These are phyloP conservation scores for Saturnia pavonia DNA, from an alignment of 2,888 invertebrate species.

Conservation along the genomic window DNA sequence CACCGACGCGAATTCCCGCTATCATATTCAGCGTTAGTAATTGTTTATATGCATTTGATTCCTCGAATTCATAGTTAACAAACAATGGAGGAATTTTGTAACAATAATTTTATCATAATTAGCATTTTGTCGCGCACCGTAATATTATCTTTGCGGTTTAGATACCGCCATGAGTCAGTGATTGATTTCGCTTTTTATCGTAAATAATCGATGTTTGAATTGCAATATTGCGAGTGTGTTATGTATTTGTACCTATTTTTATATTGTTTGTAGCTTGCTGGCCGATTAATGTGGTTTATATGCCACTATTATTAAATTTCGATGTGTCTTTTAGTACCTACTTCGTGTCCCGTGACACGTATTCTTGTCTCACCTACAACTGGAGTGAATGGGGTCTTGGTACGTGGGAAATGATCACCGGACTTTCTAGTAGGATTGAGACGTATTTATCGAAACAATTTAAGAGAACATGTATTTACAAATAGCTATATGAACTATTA, in stretches of 20 bases:
- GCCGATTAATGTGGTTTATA: neutral
- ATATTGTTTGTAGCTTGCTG: neutral
- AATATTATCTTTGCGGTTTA: slow-evolving; percentile 19
- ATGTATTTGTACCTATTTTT: neutral
- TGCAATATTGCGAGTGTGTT: neutral
- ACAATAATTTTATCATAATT: slow-evolving; percentile 22
- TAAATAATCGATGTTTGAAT: slow-evolving; percentile 2
- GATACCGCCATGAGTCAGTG: slow-evolving; percentile 23
- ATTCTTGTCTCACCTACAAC: neutral
- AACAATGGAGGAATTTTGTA: neutral
- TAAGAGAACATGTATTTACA: no score
- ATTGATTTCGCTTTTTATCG: slow-evolving; percentile 12
- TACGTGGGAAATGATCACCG: neutral
- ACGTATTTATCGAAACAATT: no score
- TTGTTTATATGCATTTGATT: neutral
- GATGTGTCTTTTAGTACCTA: neutral
- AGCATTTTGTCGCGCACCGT: slow-evolving; percentile 17
- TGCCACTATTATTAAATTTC: neutral
- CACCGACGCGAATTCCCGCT: neutral
- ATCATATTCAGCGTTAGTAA: neutral
- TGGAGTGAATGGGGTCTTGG: neutral
- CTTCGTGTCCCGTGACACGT: no score
- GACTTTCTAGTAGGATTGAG: neutral
- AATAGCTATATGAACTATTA: no score
- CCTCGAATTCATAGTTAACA: neutral